Evolutionary conservation across 2,797 vertebrate species (phyloP).

Genomic region (Silurus aristotelis): DNA sequence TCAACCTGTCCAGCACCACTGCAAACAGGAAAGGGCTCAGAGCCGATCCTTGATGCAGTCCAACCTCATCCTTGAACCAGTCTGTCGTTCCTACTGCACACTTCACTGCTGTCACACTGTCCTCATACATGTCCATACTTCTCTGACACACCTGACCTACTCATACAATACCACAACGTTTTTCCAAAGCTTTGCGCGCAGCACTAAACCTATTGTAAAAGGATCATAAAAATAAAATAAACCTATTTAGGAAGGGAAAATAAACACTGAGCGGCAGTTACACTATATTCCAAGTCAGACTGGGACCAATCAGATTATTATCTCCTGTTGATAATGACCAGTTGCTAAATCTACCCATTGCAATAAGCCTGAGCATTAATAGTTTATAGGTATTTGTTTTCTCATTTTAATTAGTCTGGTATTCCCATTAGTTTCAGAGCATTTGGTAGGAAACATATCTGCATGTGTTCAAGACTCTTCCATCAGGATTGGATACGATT

Average conservation of each 20-base stretch:
- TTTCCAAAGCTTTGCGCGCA: neutral
- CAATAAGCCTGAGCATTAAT: constrained; percentile 11
- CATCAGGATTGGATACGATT: neutral
- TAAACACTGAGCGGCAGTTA: neutral
- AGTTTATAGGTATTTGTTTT: too few relatives aligned
- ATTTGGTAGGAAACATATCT: neutral
- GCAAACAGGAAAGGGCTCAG: too few relatives aligned
- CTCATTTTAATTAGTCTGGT: constrained; percentile 2
- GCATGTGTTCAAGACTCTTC: neutral
- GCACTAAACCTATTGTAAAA: neutral
- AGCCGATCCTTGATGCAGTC: too few relatives aligned
- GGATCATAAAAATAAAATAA: neutral
- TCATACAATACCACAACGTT: too few relatives aligned
- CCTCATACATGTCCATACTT: too few relatives aligned
- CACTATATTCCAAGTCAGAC: neutral
- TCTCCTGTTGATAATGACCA: neutral
- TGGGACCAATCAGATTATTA: constrained; percentile 4
- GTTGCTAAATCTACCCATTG: constrained; percentile 12
- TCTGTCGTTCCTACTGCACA: too few relatives aligned
- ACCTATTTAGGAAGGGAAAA: neutral
- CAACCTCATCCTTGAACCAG: too few relatives aligned
- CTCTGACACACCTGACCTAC: too few relatives aligned
- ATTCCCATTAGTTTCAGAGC: neutral
- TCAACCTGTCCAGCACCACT: too few relatives aligned
- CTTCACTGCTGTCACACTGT: too few relatives aligned